These are phyloP conservation scores for Melipona bicolor DNA, from an alignment of 2,888 invertebrate species.

Conservation along the genomic window DNA sequence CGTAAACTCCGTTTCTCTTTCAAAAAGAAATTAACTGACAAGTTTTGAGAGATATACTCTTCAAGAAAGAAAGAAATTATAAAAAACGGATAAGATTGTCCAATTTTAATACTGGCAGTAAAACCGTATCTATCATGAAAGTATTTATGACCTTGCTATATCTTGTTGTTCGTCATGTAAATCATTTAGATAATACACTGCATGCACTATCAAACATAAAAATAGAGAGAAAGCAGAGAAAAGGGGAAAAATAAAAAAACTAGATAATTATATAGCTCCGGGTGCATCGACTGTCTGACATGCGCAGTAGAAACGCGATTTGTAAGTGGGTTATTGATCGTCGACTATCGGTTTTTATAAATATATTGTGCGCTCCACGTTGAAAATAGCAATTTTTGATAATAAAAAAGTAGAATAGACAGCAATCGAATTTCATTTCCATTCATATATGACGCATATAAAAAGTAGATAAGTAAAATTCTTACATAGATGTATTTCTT, in stretches of 20 bases:
- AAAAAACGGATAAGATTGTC: neutral
- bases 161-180: neutral
- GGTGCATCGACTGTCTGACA: constrained; percentile 54
- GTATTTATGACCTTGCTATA: too few relatives aligned
- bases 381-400: constrained; percentile 36
- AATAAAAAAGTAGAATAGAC: neutral
- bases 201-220: neutral
- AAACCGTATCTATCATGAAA: neutral
- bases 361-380: constrained; percentile 37
- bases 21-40: too few relatives aligned
- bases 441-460: neutral
- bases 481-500: neutral
- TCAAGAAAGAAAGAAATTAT: neutral
- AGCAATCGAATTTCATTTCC: neutral
- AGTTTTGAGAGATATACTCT: too few relatives aligned
- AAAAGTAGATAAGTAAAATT: neutral
- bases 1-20: neutral
- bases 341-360: constrained; percentile 59
- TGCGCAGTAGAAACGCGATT: constrained; percentile 66
- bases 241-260: constrained; percentile 1
- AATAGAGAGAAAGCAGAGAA: neutral
- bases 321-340: constrained; percentile 71
- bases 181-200: neutral
- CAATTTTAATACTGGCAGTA: neutral
- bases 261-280: constrained; percentile 27